Base-by-base conservation (phyloP, 2,888 invertebrate species). In the Automeris io region DNA sequence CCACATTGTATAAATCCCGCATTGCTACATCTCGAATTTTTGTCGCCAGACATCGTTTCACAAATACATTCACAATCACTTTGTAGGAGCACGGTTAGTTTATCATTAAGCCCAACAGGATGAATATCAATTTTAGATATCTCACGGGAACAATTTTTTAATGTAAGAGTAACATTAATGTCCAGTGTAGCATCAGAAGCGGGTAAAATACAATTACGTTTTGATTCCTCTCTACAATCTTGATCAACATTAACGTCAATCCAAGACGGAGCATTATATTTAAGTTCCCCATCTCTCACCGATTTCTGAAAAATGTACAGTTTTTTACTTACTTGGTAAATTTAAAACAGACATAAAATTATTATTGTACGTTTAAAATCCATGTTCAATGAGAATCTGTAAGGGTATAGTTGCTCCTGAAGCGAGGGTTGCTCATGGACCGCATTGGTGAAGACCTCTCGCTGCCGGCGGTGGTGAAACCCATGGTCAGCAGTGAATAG, bases 51-150 rank as follows among this genome's bases (percentile, higher is more conserved):
- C 64, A 33, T 16, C 33, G 72, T 76, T 59, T 93, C 93, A 71
- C 95, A 96, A 5, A 89, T 87, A 66, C 95, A 96, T 46, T 91
- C 88, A 62, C 95, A 95, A 24, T 91, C 73, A n/a, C 93, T 85
- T 44, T 91, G 89, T 24, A 96, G 63, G 32, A 91, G 86, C 24
- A 96, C 79, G 1, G 64, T 75, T 11, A 96, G 71, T 43, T 87
- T 88, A 59, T 95, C 95, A 31, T 89, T 85, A 4, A 95, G 67
- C 7, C 91, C 92, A 7, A 90, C 88, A 0, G 94, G 93, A 2
- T 53, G 47, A 5, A 71, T 44, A 7, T 40, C 43, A 9, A 67
- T 18, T 7, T 16, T 21, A 26, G 41, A 39, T 4, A 41, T 36
- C 2, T 41, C n/a, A 11, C 43, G 18, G 3, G 52, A 55, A 35